phyloP scores from a whole-genome alignment of 2,888 invertebrate species.

The Leuctra nigra region DNA sequence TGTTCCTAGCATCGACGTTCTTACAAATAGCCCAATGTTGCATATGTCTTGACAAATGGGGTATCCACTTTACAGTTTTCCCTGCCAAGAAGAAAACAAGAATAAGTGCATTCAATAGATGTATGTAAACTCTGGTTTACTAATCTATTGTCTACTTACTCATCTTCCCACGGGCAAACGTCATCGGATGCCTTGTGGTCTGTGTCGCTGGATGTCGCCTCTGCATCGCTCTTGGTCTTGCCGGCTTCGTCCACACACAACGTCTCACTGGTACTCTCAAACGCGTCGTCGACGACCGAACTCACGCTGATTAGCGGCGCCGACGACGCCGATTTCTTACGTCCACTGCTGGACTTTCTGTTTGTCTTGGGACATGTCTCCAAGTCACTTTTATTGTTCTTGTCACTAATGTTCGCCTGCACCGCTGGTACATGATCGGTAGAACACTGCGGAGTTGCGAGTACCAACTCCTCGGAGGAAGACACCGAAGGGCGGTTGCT shows the following conservation, averaged over 20 bases:
- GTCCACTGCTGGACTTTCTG: conserved; percentile 33
- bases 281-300: conserved; percentile 56
- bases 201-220: neutral
- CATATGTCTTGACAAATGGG: conserved; percentile 90
- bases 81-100: conserved; percentile 49
- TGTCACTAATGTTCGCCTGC: conserved; percentile 16
- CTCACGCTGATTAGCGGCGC: conserved; percentile 65
- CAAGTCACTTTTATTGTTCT: conserved; percentile 20
- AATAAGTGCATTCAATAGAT: conserved; percentile 18
- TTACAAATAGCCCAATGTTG: conserved; percentile 89
- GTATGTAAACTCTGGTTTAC: neutral
- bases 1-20: neutral
- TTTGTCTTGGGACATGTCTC: conserved; percentile 23
- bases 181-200: conserved; percentile 21
- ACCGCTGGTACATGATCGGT: conserved; percentile 10
- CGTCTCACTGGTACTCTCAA: conserved; percentile 17
- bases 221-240: neutral
- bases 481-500: conserved; percentile 39
- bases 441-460: conserved; percentile 21
- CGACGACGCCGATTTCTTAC: conserved; percentile 42
- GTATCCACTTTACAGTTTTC: conserved; percentile 80
- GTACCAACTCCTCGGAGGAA: conserved; percentile 42
- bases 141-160: conserved; percentile 59
- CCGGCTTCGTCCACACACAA: neutral
- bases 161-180: conserved; percentile 91